Percentiles rank a stretch among this genome's conserved stretches.
Conservation (phyloP, 2,797 vertebrate genomes). For the Rhincodon typus region DNA sequence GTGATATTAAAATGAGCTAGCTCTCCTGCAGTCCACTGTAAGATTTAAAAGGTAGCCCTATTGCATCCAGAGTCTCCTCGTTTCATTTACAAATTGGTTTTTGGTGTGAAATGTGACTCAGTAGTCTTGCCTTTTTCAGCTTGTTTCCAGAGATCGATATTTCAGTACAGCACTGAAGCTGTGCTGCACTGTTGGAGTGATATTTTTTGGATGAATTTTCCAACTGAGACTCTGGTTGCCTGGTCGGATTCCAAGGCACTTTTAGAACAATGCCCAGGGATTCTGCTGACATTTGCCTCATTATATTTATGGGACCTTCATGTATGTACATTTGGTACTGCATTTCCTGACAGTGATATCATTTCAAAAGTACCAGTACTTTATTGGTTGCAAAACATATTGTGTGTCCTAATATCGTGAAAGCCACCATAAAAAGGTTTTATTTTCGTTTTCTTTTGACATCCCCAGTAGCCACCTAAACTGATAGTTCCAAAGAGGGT, state of each 20-base stretch:
- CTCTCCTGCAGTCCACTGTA: not conserved
- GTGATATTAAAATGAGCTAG: not conserved
- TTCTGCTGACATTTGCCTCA: not conserved
- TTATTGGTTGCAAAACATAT: not conserved
- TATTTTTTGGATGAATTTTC: not conserved
- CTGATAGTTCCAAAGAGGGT: not conserved
- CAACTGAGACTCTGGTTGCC: not conserved
- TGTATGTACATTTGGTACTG: not conserved
- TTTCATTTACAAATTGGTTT: not conserved
- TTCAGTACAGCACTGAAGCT: not conserved
- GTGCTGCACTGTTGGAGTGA: not conserved
- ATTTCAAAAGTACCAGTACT: not conserved
- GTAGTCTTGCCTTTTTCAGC: not conserved
- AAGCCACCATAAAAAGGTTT: not conserved
- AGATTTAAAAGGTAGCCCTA: not conserved
- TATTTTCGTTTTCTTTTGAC: too few relatives aligned
- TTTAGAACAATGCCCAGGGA: not conserved
- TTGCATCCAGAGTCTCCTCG: not conserved
- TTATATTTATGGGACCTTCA: not conserved
- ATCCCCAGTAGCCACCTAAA: not conserved
- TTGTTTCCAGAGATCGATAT: not conserved
- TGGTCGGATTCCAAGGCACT: not conserved
- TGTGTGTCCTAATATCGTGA: not conserved
- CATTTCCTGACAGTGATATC: not conserved
- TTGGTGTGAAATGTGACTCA: not conserved